Evolutionary conservation across 2,888 invertebrate species (phyloP).

Genomic region (Euproctis similis): DNA sequence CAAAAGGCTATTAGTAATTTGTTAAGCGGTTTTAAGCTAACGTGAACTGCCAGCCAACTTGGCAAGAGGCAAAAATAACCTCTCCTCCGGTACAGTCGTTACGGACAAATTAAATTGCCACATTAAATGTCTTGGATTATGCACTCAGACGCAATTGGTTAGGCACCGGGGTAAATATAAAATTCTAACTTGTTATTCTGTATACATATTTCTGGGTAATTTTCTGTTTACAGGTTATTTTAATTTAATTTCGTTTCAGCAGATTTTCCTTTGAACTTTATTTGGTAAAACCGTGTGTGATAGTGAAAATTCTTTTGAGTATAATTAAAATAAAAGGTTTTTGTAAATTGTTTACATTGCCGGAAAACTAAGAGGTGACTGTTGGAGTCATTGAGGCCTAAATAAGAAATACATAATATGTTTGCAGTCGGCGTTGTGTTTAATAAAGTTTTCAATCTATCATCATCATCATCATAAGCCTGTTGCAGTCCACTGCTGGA

Average conservation of each 20-base stretch:
- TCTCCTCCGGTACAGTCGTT: constrained; percentile 36
- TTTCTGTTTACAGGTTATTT: constrained; percentile 3
- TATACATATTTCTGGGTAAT: constrained; percentile 10
- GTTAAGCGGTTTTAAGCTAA: constrained; percentile 15
- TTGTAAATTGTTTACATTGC: too few species aligned
- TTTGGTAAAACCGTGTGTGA: background rate
- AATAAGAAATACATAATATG: background rate
- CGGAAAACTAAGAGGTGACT: too few species aligned
- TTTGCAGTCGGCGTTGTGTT: too few species aligned
- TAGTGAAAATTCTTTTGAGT: background rate
- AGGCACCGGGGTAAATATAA: constrained; percentile 19
- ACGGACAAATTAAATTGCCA: constrained; percentile 59
- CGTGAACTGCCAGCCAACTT: constrained; percentile 17
- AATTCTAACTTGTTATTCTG: constrained; percentile 20
- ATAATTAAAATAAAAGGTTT: too few species aligned
- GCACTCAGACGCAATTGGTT: constrained; percentile 38
- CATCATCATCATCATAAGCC: too few species aligned
- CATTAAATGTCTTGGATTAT: constrained; percentile 45
- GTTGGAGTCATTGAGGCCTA: background rate
- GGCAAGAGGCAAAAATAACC: constrained; percentile 32
- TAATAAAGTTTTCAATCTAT: too few species aligned
- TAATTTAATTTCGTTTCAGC: constrained; percentile 3
- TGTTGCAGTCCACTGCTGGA: too few species aligned
- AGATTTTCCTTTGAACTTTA: constrained; percentile 4
- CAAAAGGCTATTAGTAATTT: constrained; percentile 14